Evolutionary conservation across 1,140 invertebrate genomes (phyloP), one percentile per base, ranked within the genome.

Genomic region (Coenobita brevimanus): DNA sequence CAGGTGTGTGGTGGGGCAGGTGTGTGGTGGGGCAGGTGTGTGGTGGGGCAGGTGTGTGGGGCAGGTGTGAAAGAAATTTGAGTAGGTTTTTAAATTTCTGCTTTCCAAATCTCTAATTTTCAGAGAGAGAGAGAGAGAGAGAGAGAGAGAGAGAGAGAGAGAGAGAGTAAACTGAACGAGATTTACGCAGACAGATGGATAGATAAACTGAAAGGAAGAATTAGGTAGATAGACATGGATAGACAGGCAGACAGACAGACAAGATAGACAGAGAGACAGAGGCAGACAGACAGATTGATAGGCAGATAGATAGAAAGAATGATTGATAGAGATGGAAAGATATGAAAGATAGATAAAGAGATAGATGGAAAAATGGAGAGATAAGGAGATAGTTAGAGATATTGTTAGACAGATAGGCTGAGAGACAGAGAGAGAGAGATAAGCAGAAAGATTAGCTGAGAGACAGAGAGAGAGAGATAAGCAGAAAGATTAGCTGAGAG

Each of bases 91-190:
- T n/a, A n/a, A n/a, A n/a, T n/a, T n/a, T n/a, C n/a, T n/a, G n/a
- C n/a, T n/a, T n/a, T n/a, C n/a, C n/a, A n/a, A n/a, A n/a, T n/a
- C n/a, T n/a, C n/a, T n/a, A n/a, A n/a, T n/a, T n/a, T n/a, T n/a
- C n/a, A 71, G 69, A 71, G 69, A 71, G 64, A 71, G 69, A 33
- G 69, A 71, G 30, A 33, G 69, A 71, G 30, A 33, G 69, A 71
- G 69, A 33, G 69, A 71, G 69, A 33, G 69, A 33, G 30, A 38
- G 38, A 38, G 4, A 33, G 30, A 17, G 30, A 38, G 33, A 38
- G 30, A 6, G 69, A 71, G 69, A 27, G 17, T 3, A 50, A 50
- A 50, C 46, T 50, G 69, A 3, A 38, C 3, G 17, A 17, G 69
- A 21, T n/a, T 6, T n/a, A 64, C n/a, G 17, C 3, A 21, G 21